Conservation (phyloP, 2,113 vertebrate species). For the Mohoua ochrocephala region DNA sequence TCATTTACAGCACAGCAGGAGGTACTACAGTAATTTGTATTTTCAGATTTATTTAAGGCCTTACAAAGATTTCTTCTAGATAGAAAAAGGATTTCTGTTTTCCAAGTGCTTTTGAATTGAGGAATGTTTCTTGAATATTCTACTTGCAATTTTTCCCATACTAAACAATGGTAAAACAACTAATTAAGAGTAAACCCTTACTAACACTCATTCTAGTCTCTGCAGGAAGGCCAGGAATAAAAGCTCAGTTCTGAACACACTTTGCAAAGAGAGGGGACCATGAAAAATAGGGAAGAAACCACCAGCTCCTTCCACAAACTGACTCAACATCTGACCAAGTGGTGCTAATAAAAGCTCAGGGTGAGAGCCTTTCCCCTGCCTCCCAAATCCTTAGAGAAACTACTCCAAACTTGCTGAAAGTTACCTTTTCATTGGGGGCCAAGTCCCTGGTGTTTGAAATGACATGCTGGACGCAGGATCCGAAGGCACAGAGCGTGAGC, state of each 20-base stretch:
- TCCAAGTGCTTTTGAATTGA: background rate
- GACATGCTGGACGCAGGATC: constrained; percentile 84
- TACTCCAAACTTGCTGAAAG: background rate
- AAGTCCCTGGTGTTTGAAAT: constrained; percentile 79
- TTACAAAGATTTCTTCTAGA: background rate
- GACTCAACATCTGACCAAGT: background rate
- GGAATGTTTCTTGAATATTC: background rate
- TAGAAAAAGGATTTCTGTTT: background rate
- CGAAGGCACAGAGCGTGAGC: constrained; percentile 75
- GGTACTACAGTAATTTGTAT: background rate
- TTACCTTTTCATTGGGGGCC: constrained; percentile 72
- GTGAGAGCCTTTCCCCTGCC: background rate
- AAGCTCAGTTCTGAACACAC: background rate
- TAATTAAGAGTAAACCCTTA: background rate
- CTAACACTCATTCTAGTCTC: background rate
- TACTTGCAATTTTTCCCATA: background rate
- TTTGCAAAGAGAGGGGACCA: background rate
- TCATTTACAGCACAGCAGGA: background rate
- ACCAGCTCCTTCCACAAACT: background rate
- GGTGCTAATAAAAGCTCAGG: background rate
- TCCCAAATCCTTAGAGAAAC: background rate
- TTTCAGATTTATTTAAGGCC: background rate
- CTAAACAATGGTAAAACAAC: background rate
- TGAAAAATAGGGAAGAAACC: background rate
- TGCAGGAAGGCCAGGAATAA: background rate